Percentiles rank a stretch among this genome's conserved stretches.
phyloP scores from a whole-genome alignment of 2,888 invertebrate genomes.

The Thysanoteuthis rhombus region DNA sequence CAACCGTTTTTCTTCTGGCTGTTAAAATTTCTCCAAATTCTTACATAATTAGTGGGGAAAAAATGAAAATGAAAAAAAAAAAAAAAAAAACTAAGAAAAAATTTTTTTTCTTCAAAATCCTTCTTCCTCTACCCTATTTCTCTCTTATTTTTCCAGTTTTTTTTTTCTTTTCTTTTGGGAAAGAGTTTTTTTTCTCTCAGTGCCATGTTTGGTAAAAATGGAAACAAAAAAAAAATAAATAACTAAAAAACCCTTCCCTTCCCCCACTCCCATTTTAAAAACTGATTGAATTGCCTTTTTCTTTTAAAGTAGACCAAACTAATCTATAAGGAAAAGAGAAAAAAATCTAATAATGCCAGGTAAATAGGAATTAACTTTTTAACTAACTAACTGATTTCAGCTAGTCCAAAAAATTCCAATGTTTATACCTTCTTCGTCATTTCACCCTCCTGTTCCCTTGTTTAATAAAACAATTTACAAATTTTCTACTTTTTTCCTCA shows the following conservation, averaged over 20 bases:
- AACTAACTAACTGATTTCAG: slow-evolving; percentile 1
- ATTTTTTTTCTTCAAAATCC: not conserved
- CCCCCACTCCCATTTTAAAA: not conserved
- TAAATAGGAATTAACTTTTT: slow-evolving; percentile 12
- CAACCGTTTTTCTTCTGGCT: not conserved
- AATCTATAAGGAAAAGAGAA: not conserved
- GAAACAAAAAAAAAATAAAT: not conserved
- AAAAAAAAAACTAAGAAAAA: not conserved
- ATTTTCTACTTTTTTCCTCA: slow-evolving; percentile 12
- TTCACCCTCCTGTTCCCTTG: slow-evolving; percentile 16
- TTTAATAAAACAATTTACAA: slow-evolving; percentile 12
- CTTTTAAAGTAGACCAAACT: slow-evolving; percentile 12
- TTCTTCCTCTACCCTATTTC: slow-evolving; percentile 12
- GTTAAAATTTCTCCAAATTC: not conserved
- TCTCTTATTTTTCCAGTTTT: not conserved
- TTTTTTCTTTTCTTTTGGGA: not conserved
- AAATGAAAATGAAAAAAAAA: not conserved
- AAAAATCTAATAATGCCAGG: not conserved
- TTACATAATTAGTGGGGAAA: not conserved
- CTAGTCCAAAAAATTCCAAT: slow-evolving; percentile 1
- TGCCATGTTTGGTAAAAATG: not conserved
- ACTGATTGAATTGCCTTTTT: slow-evolving; percentile 12
- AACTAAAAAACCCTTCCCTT: not conserved
- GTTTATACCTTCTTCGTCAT: slow-evolving; percentile 12
- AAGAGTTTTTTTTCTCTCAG: not conserved